These are phyloP conservation scores for Zootermopsis nevadensis DNA, from an alignment of 2,888 invertebrate species.

Conservation along the genomic window DNA sequence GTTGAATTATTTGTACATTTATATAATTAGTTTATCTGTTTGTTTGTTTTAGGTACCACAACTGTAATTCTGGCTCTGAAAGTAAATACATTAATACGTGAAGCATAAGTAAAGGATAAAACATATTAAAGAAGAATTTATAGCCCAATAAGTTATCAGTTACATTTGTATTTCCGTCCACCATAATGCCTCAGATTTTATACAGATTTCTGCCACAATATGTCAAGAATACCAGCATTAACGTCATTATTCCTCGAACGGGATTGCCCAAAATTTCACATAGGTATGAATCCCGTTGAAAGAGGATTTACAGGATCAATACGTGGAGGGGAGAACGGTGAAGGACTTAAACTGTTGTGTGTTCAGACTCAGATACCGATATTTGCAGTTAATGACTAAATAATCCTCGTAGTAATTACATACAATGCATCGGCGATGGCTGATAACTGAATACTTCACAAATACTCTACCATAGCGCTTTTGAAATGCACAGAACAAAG, in stretches of 20 bases:
- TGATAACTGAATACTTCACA: slow-evolving; percentile 3
- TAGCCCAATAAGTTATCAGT: too few species aligned
- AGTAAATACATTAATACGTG: too few species aligned
- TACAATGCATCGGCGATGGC: background rate
- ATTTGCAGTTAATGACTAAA: background rate
- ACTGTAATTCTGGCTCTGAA: too few species aligned
- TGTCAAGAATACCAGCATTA: background rate
- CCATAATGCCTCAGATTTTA: too few species aligned
- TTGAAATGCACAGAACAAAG: background rate
- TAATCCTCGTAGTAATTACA: slow-evolving; percentile 20
- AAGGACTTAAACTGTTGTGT: background rate
- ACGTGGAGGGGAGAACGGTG: background rate
- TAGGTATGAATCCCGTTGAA: background rate
- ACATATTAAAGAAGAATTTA: too few species aligned
- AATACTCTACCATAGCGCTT: background rate
- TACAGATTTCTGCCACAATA: too few species aligned
- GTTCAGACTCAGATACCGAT: background rate
- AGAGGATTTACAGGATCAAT: background rate
- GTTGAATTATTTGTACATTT: too few species aligned
- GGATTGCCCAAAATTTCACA: slow-evolving; percentile 20
- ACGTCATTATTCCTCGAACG: background rate
- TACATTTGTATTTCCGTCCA: too few species aligned
- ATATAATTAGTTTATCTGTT: too few species aligned
- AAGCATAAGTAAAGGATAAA: too few species aligned
- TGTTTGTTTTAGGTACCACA: too few species aligned